Conservation (phyloP, 64 coral and sea anemone genomes). For the Actinia tenebrosa region DNA sequence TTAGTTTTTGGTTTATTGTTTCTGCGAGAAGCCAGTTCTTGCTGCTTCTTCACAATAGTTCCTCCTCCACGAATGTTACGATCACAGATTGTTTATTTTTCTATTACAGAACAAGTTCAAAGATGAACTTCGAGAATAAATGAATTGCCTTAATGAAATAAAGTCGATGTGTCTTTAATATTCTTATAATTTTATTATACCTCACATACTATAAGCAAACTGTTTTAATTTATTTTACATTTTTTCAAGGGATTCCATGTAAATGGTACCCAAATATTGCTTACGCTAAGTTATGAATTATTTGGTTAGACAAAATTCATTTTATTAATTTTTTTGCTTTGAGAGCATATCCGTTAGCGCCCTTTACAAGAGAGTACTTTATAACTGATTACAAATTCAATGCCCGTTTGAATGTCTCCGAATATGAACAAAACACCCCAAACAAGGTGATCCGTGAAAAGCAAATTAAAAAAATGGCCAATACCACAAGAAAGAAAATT, state of each 20-base stretch:
- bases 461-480: background rate
- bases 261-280: background rate
- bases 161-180: background rate
- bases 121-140: background rate
- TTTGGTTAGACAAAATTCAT: background rate
- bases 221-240: background rate
- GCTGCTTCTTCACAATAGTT: background rate
- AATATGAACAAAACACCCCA: background rate
- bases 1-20: background rate
- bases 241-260: background rate
- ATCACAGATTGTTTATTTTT: background rate
- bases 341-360: background rate
- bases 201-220: background rate
- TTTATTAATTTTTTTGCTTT: background rate
- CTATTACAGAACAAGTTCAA: background rate
- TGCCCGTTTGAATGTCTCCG: background rate
- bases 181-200: background rate
- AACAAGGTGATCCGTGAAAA: background rate
- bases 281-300: background rate
- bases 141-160: background rate
- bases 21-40: background rate
- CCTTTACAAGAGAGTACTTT: background rate
- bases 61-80: background rate
- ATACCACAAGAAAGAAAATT: background rate
- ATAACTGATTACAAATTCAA: constrained; percentile 10